Evolutionary conservation across 1,140 invertebrate species (phyloP).

Genomic region (Wasmannia auropunctata): DNA sequence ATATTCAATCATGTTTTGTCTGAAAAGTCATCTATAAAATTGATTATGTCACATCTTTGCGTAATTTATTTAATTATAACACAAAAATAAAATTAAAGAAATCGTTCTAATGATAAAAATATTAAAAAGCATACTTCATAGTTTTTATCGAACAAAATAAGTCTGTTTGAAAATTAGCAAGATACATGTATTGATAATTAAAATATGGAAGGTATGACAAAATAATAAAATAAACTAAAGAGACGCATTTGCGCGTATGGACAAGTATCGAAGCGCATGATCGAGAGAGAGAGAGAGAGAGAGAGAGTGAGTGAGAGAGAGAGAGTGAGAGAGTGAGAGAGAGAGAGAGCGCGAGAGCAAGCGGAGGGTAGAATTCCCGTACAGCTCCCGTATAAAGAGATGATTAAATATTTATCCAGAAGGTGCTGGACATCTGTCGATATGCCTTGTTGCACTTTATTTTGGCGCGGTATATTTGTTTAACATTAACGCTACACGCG

Average conservation of each 20-base stretch:
- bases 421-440: slow-evolving; percentile 78
- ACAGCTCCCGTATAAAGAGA: slow-evolving; percentile 53
- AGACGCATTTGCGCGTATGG: neutral
- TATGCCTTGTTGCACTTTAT: slow-evolving; percentile 78
- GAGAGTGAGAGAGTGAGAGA: too few relatives aligned
- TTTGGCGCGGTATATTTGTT: slow-evolving; percentile 78
- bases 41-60: neutral
- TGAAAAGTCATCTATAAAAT: neutral
- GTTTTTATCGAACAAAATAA: neutral
- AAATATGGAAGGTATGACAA: neutral
- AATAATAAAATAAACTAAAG: slow-evolving; percentile 6
- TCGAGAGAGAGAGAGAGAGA: neutral
- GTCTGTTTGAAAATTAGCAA: neutral
- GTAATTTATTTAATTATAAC: neutral
- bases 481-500: slow-evolving; percentile 77
- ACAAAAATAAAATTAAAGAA: neutral
- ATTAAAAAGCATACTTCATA: neutral
- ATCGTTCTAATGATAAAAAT: neutral
- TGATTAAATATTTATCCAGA: slow-evolving; percentile 80
- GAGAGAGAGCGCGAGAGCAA: too few relatives aligned
- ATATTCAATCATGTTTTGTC: neutral
- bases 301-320: too few relatives aligned
- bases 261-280: slow-evolving; percentile 6
- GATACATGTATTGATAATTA: too few relatives aligned
- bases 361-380: slow-evolving; percentile 42